These are phyloP conservation scores for Pollenia griseotomentosa DNA, from an alignment of 2,888 invertebrate genomes.

Conservation along the genomic window DNA sequence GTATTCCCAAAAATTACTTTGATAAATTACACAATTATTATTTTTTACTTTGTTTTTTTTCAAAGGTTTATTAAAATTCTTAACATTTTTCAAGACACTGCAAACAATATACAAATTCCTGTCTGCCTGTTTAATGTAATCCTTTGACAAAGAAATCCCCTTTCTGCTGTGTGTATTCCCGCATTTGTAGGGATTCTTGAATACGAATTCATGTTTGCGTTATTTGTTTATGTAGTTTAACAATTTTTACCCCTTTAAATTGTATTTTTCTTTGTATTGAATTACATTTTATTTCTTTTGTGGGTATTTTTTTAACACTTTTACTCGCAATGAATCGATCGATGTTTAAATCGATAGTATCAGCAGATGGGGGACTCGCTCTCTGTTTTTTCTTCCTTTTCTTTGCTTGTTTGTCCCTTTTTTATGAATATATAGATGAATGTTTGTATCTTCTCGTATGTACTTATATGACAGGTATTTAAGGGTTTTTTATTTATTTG, in stretches of 20 bases:
- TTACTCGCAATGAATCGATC: slow-evolving; percentile 23
- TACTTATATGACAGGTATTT: slow-evolving; percentile 6
- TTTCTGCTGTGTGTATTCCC: slow-evolving; percentile 33
- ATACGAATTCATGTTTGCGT: slow-evolving; percentile 36
- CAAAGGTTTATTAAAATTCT: too few relatives aligned
- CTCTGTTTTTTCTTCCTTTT: slow-evolving; percentile 10
- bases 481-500: slow-evolving; percentile 39
- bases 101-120: slow-evolving; percentile 6
- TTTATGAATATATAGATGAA: neutral
- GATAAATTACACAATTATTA: too few relatives aligned
- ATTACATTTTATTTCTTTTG: slow-evolving; percentile 66
- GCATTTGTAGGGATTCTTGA: slow-evolving; percentile 64
- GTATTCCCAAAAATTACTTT: too few relatives aligned
- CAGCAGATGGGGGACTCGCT: slow-evolving; percentile 15
- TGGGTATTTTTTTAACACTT: slow-evolving; percentile 28
- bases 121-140: neutral
- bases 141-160: slow-evolving; percentile 1
- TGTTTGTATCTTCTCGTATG: neutral
- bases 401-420: slow-evolving; percentile 25
- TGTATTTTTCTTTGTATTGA: slow-evolving; percentile 54
- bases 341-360: slow-evolving; percentile 3
- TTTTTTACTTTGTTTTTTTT: too few relatives aligned
- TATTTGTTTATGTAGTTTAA: slow-evolving; percentile 10
- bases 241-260: slow-evolving; percentile 39
- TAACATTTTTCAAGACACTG: too few relatives aligned